A percentile compares a stretch with the other conserved stretches of the same genome.
phyloP scores from a whole-genome alignment of 1,140 invertebrate species.

The Pseudomyrmex flavicornis region DNA sequence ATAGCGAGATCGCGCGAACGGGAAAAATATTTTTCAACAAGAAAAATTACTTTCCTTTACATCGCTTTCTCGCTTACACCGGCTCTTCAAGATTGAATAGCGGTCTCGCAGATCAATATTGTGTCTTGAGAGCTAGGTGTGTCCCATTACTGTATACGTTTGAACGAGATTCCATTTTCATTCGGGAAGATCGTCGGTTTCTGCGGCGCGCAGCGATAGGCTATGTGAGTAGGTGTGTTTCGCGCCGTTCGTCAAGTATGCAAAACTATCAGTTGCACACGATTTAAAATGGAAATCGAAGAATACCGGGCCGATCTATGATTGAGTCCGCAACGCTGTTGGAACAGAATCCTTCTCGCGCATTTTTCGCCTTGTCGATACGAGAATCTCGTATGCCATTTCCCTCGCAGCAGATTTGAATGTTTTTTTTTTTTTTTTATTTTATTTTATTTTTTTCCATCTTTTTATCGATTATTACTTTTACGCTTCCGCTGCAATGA shows the following conservation, averaged over 20 bases:
- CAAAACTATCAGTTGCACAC: constrained; percentile 60
- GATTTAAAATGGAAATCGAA: constrained; percentile 69
- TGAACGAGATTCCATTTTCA: not conserved
- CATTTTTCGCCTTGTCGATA: constrained; percentile 25
- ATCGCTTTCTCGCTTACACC: not conserved
- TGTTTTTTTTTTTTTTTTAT: too few species aligned
- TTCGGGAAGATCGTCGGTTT: not conserved
- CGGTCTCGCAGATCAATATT: not conserved
- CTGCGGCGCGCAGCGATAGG: not conserved
- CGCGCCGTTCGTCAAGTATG: constrained; percentile 59
- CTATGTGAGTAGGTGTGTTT: not conserved
- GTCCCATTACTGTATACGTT: not conserved
- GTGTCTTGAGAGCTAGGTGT: not conserved
- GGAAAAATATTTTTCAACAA: too few species aligned
- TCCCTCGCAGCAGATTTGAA: constrained; percentile 14
- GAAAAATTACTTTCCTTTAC: too few species aligned
- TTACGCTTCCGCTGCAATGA: too few species aligned
- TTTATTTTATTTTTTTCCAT: not conserved
- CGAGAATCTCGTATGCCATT: not conserved
- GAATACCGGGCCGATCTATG: constrained; percentile 10
- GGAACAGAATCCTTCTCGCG: constrained; percentile 4
- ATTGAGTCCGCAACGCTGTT: constrained; percentile 9
- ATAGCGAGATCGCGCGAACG: too few species aligned
- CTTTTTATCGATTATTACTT: not conserved
- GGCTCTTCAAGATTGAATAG: not conserved